These are phyloP conservation scores for Sebastiscus tertius DNA, from an alignment of 2,797 vertebrate species.

Conservation along the genomic window DNA sequence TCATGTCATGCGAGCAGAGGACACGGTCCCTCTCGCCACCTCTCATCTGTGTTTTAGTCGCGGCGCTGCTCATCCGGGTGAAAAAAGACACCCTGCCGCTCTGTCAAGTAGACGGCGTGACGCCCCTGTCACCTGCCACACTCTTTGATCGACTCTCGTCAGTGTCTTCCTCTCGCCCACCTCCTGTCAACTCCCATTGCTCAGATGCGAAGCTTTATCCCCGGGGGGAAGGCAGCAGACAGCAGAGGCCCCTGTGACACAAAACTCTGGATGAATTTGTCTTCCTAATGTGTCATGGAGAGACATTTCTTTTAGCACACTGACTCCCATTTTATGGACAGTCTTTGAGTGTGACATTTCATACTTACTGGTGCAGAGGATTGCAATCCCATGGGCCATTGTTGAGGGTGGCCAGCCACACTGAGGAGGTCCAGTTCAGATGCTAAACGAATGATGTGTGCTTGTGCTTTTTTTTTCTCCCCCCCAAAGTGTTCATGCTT, in stretches of 20 bases:
- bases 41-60: conserved; percentile 25
- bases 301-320: conserved; percentile 36
- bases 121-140: conserved; percentile 63
- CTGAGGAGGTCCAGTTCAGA: not conserved
- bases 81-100: conserved; percentile 14
- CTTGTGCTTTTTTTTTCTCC: not conserved
- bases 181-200: conserved; percentile 61
- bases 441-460: conserved; percentile 8
- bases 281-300: conserved; percentile 51
- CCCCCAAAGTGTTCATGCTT: not conserved
- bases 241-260: conserved; percentile 40
- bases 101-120: conserved; percentile 43
- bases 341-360: conserved; percentile 41
- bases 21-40: not conserved
- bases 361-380: conserved; percentile 17
- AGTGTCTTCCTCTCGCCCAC: conserved; percentile 47
- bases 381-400: conserved; percentile 19
- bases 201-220: conserved; percentile 50
- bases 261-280: conserved; percentile 45
- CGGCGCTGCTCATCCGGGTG: conserved; percentile 33
- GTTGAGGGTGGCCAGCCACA: not conserved
- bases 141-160: conserved; percentile 60
- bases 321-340: conserved; percentile 31
- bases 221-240: conserved; percentile 29
- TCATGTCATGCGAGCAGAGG: not conserved